Percentiles rank a stretch among this genome's conserved stretches.
phyloP scores from a whole-genome alignment of 2,888 invertebrate genomes.

The Cryptus viduatorius region DNA sequence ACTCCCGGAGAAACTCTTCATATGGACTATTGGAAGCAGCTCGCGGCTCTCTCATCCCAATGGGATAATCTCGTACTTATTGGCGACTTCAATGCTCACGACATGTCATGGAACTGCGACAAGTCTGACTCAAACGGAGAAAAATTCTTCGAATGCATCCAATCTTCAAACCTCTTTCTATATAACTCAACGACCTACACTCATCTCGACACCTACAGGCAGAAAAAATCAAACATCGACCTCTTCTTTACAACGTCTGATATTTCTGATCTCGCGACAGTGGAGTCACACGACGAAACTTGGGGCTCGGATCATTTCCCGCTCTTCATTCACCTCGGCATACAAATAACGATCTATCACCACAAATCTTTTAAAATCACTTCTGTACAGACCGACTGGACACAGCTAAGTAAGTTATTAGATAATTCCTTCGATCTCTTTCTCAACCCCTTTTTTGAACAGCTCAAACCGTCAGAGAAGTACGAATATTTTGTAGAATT shows the following conservation, averaged over 20 bases:
- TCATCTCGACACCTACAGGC: slow-evolving; percentile 39
- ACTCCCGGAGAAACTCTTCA: slow-evolving; percentile 30
- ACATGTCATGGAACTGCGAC: slow-evolving; percentile 39
- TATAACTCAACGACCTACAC: slow-evolving; percentile 38
- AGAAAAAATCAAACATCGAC: slow-evolving; percentile 57
- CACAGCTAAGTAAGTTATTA: slow-evolving; percentile 27
- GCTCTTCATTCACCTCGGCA: slow-evolving; percentile 31
- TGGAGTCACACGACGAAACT: slow-evolving; percentile 39
- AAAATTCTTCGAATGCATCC: slow-evolving; percentile 32
- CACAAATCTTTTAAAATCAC: slow-evolving; percentile 58
- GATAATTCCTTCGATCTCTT: slow-evolving; percentile 23
- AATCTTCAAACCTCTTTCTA: slow-evolving; percentile 30
- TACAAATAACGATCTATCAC: slow-evolving; percentile 38
- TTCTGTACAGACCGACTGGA: slow-evolving; percentile 59
- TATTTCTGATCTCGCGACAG: slow-evolving; percentile 32
- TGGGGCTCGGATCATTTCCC: slow-evolving; percentile 63
- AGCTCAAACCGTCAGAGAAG: slow-evolving; percentile 31
- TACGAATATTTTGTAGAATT: slow-evolving; percentile 39
- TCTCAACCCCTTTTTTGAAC: slow-evolving; percentile 30
- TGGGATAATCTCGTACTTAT: slow-evolving; percentile 36
- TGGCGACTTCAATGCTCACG: slow-evolving; percentile 5
- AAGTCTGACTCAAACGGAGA: slow-evolving; percentile 40
- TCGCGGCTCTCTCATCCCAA: neutral
- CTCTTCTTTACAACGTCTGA: slow-evolving; percentile 40
- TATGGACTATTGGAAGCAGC: slow-evolving; percentile 34